phyloP scores from a whole-genome alignment of 2,113 vertebrate genomes.

The Jacana jacana region DNA sequence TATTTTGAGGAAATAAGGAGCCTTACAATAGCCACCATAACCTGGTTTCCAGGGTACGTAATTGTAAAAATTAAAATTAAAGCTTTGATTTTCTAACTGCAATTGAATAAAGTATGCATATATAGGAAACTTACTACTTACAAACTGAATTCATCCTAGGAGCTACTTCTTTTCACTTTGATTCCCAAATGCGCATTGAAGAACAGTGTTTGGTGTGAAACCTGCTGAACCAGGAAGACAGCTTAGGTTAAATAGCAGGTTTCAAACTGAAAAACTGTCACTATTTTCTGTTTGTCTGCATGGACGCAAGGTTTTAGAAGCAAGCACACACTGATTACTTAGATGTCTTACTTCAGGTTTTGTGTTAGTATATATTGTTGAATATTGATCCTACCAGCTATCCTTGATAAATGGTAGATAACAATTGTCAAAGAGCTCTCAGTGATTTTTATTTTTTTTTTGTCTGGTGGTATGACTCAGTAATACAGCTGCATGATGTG shows the following conservation, averaged over 20 bases:
- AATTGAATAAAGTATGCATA: background rate
- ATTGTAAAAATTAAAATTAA: background rate
- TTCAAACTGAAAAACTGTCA: background rate
- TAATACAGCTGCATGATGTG: background rate
- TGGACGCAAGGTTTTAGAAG: background rate
- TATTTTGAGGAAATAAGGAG: background rate
- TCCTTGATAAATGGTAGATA: conserved; percentile 13
- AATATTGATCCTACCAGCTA: conserved; percentile 11
- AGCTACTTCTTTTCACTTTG: background rate
- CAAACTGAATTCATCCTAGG: background rate
- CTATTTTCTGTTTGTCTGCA: background rate
- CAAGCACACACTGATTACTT: background rate
- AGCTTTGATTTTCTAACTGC: background rate
- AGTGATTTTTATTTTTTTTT: conserved; percentile 55
- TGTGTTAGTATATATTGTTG: background rate
- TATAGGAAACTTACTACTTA: background rate
- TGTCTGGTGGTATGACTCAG: background rate
- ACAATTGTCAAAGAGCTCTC: background rate
- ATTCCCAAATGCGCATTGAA: background rate
- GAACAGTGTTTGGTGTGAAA: background rate
- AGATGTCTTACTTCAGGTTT: background rate
- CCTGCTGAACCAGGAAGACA: background rate
- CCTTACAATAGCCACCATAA: background rate
- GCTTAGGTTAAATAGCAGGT: background rate
- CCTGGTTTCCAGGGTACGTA: background rate